phyloP scores from a whole-genome alignment of 2,113 vertebrate species.

The Periophthalmodon schlosseri region DNA sequence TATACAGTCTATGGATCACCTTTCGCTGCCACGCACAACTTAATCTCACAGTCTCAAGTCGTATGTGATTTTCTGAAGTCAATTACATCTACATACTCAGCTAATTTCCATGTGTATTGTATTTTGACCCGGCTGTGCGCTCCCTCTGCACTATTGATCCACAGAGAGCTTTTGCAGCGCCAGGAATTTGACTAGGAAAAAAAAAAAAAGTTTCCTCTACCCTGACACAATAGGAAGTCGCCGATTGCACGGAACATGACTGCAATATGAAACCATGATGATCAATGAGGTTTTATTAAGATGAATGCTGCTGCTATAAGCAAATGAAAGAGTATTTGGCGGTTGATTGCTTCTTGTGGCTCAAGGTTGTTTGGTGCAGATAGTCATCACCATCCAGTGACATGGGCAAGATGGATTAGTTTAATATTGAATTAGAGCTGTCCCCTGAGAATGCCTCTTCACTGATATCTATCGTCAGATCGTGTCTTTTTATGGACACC shows the following conservation, averaged over 20 bases:
- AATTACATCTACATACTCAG: constrained; percentile 35
- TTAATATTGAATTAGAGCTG: constrained; percentile 73
- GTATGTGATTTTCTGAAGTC: constrained; percentile 44
- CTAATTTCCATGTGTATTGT: constrained; percentile 50
- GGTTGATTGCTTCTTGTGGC: constrained; percentile 29
- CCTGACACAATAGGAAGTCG: constrained; percentile 21
- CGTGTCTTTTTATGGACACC: constrained; percentile 41
- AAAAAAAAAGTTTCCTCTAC: constrained; percentile 10
- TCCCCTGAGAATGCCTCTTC: constrained; percentile 53
- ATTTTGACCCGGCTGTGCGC: neutral
- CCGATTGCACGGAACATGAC: neutral
- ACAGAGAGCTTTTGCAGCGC: constrained; percentile 13
- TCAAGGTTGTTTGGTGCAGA: constrained; percentile 67
- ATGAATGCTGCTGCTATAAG: constrained; percentile 25
- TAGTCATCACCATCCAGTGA: constrained; percentile 65
- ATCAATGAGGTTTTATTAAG: constrained; percentile 9
- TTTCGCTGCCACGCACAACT: constrained; percentile 8
- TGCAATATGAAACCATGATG: constrained; percentile 21
- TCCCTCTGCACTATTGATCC: constrained; percentile 48
- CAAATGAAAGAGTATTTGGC: constrained; percentile 8
- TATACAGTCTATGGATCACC: too few relatives aligned
- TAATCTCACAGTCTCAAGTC: constrained; percentile 42
- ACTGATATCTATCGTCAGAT: constrained; percentile 43
- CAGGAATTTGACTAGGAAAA: constrained; percentile 10
- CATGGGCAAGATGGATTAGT: constrained; percentile 70